Conservation (phyloP, 2,888 invertebrate genomes). For the Eupithecia abbreviata region DNA sequence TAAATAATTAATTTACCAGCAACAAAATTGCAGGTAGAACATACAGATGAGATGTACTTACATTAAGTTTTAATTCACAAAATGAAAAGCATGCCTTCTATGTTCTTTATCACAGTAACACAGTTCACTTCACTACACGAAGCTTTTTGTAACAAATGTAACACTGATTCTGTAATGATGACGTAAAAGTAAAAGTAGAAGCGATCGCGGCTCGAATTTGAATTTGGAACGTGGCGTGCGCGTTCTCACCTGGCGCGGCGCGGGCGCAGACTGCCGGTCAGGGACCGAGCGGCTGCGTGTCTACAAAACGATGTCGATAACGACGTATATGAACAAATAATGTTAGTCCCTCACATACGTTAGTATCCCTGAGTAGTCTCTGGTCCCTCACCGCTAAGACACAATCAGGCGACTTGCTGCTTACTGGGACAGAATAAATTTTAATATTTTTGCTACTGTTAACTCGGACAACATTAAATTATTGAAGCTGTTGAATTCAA, state of each 20-base stretch:
- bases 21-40: neutral
- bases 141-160: slow-evolving; percentile 38
- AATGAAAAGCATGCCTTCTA: neutral
- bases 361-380: no score
- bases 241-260: slow-evolving; percentile 39
- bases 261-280: slow-evolving; percentile 62
- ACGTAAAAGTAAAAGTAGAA: slow-evolving; percentile 63
- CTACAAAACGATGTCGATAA: neutral
- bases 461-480: no score
- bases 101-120: neutral
- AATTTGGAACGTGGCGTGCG: slow-evolving; percentile 48
- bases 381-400: no score
- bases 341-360: no score
- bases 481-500: no score
- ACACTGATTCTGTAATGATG: slow-evolving; percentile 40
- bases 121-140: slow-evolving; percentile 6
- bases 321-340: neutral
- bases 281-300: slow-evolving; percentile 57
- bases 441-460: no score
- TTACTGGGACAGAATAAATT: no score
- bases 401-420: no score
- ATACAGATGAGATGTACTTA: neutral
- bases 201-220: slow-evolving; percentile 47
- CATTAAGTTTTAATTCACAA: neutral
- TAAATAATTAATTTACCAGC: neutral